Base-by-base conservation (phyloP, 2,113 vertebrate species). In the Monopterus albus region DNA sequence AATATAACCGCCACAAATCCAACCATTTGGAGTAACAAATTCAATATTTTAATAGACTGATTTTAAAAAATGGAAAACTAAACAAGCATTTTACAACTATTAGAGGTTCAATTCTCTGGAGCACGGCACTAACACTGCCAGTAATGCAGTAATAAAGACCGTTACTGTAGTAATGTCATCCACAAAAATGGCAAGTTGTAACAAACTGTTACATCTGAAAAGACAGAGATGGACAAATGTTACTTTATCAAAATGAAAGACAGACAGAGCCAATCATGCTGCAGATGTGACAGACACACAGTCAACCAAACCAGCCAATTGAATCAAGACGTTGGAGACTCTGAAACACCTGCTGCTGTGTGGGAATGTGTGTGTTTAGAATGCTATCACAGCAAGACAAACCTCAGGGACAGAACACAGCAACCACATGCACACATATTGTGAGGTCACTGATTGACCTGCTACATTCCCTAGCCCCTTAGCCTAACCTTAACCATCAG, bases 311-410 rank as follows among this genome's bases (percentile, higher is more conserved):
- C 52, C 3, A 1, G 6, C 52, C 57, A 51, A 60, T 64, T 35
- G 56, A 6, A 59, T 67, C 33, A 28, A 20, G 2, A 2, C 60
- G 51, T 6, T 25, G 38, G 40, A 38, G 45, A n/a, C 49, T 35
- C n/a, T 23, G 31, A 70, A 60, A 65, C 66, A 72, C 56, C 72
- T 69, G 57, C 51, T 58, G 56, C 28, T 18, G 13, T 58, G 50
- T 60, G 25, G 45, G 20, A 65, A 57, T 65, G 40, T 72, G 20
- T 31, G 31, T 58, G 45, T 75, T 49, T 71, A 69, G 50, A 66
- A 31, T 42, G 28, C 70, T 71, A 50, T 46, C 46, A 68, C 58
- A 51, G 20, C 11, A 57, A 46, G 52, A 73, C 67, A 75, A 83
- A 79, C 65, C 64, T 51, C 43, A 39, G 53, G 50, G 60, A 84